phyloP scores from a whole-genome alignment of 1,140 invertebrate genomes.

The Bombus pascuorum region DNA sequence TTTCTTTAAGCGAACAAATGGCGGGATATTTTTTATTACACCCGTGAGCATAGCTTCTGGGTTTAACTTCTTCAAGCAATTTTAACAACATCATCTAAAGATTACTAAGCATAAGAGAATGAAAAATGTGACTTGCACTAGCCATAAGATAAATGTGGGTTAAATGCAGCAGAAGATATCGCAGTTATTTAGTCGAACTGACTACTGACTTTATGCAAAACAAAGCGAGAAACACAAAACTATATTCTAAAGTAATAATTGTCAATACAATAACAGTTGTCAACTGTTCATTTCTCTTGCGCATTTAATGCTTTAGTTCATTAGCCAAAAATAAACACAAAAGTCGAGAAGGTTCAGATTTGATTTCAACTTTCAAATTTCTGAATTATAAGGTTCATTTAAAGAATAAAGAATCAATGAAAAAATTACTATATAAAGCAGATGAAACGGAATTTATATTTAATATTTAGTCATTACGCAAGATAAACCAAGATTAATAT shows the following conservation, averaged over 20 bases:
- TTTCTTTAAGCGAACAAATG: constrained; percentile 46
- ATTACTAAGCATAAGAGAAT: background rate
- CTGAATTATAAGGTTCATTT: too few relatives aligned
- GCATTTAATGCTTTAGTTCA: background rate
- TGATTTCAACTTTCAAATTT: too few relatives aligned
- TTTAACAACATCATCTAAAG: constrained; percentile 18
- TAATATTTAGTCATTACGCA: background rate
- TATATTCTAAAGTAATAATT: too few relatives aligned
- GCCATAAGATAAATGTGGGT: background rate
- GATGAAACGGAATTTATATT: background rate
- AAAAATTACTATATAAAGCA: too few relatives aligned
- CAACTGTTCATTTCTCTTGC: background rate
- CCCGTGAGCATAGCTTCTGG: background rate
- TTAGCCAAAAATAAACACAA: background rate
- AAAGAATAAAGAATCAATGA: too few relatives aligned
- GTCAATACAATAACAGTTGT: background rate
- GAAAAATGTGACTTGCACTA: background rate
- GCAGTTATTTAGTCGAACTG: background rate
- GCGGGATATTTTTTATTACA: constrained; percentile 27
- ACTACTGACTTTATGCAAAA: background rate
- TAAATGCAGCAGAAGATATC: background rate
- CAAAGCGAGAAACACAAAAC: background rate
- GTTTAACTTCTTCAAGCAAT: constrained; percentile 12
- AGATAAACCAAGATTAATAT: background rate
- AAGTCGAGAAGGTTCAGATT: background rate